These are phyloP conservation scores for Spatula clypeata DNA, from an alignment of 2,797 vertebrate species.

Conservation along the genomic window DNA sequence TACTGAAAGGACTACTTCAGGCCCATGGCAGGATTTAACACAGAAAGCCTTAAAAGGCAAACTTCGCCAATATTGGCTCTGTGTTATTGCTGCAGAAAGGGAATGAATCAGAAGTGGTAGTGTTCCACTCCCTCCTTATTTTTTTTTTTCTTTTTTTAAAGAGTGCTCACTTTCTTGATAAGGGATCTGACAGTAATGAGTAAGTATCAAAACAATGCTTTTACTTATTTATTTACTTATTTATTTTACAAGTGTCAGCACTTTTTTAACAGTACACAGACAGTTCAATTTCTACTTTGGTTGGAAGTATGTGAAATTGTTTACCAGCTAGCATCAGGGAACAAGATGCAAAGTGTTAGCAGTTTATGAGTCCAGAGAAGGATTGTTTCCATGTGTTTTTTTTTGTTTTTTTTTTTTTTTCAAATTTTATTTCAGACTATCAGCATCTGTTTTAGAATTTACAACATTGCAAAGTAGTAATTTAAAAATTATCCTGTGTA, in stretches of 20 bases:
- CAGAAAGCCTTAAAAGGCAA: neutral
- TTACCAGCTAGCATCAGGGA: neutral
- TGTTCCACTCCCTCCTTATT: neutral
- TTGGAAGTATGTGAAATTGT: neutral
- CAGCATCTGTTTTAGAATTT: neutral
- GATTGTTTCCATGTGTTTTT: neutral
- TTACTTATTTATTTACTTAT: too few species aligned
- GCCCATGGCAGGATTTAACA: neutral
- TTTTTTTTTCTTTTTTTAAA: neutral
- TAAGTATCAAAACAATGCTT: neutral
- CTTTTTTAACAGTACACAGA: neutral
- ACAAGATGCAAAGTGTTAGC: neutral
- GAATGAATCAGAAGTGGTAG: neutral
- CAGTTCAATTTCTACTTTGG: neutral
- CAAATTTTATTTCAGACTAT: neutral
- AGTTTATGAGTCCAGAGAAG: neutral
- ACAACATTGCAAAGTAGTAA: neutral
- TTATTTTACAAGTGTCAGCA: neutral
- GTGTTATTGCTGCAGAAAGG: neutral
- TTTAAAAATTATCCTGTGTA: neutral
- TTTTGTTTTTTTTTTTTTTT: neutral
- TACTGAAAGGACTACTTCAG: neutral
- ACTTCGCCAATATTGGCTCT: neutral
- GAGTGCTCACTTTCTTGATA: neutral
- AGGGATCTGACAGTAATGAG: neutral